A percentile compares a stretch with the other conserved stretches of the same genome.
These are phyloP conservation scores for Scaptomyza flava DNA, from an alignment of 2,888 invertebrate species.

Conservation along the genomic window DNA sequence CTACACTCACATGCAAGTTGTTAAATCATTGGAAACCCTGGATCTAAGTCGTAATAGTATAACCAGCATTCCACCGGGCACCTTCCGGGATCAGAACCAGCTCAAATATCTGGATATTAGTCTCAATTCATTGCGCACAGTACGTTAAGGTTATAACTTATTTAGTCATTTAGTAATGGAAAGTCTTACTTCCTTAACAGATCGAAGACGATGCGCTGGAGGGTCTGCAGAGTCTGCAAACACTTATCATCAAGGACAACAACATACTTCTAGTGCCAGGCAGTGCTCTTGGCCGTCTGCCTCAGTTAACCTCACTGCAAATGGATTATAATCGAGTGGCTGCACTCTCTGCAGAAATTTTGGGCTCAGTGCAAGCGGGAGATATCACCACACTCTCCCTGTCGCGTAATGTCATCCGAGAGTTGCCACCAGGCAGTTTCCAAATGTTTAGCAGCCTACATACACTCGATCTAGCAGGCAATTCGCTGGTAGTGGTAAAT, in stretches of 20 bases:
- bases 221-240: constrained; percentile 90
- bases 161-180: not conserved
- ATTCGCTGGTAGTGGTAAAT: constrained; percentile 89
- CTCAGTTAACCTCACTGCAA: constrained; percentile 89
- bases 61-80: constrained; percentile 91
- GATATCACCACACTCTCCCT: constrained; percentile 90
- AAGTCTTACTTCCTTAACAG: constrained; percentile 85
- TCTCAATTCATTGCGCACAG: constrained; percentile 93
- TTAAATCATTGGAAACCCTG: constrained; percentile 89
- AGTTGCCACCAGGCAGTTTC: constrained; percentile 92
- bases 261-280: constrained; percentile 94
- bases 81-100: constrained; percentile 90
- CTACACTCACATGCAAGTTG: constrained; percentile 88
- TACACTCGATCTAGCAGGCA: constrained; percentile 91
- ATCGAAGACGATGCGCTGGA: constrained; percentile 95
- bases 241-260: constrained; percentile 92
- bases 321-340: constrained; percentile 95
- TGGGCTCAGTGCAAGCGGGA: constrained; percentile 89
- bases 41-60: constrained; percentile 94
- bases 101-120: constrained; percentile 92
- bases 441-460: constrained; percentile 90
- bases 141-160: constrained; percentile 84
- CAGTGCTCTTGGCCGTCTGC: constrained; percentile 91
- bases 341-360: constrained; percentile 91
- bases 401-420: constrained; percentile 93